Conservation (phyloP, 2,113 vertebrate genomes). For the Sapajus apella region DNA sequence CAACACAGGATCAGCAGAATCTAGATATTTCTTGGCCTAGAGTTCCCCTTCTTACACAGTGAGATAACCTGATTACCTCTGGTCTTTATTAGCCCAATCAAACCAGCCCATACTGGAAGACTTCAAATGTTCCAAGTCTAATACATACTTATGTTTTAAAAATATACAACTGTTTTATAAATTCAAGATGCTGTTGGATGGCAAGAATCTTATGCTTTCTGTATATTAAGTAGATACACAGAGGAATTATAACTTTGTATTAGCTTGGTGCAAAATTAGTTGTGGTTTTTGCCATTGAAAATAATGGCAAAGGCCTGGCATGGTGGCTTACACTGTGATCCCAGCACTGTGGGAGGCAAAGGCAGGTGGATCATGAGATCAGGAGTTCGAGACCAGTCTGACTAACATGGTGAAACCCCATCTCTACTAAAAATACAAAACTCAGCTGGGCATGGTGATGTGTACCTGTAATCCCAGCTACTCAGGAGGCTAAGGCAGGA, state of each 20-base stretch:
- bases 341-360: no score
- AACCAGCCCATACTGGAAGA: background rate
- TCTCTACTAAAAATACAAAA: no score
- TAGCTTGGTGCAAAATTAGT: no score
- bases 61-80: background rate
- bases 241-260: background rate
- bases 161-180: background rate
- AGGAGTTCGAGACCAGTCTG: no score
- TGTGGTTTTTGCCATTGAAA: no score
- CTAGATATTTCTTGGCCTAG: background rate
- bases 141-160: background rate
- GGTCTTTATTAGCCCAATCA: background rate
- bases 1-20: background rate
- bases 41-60: background rate
- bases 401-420: no score
- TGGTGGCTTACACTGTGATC: no score
- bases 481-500: no score
- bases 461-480: no score
- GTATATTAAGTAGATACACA: background rate
- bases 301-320: no score
- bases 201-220: background rate
- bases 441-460: no score
- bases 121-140: background rate
- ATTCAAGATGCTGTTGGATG: background rate
- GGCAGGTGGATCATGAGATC: no score